Evolutionary conservation across 2,797 vertebrate genomes (phyloP).

Genomic region (Eptatretus atami): DNA sequence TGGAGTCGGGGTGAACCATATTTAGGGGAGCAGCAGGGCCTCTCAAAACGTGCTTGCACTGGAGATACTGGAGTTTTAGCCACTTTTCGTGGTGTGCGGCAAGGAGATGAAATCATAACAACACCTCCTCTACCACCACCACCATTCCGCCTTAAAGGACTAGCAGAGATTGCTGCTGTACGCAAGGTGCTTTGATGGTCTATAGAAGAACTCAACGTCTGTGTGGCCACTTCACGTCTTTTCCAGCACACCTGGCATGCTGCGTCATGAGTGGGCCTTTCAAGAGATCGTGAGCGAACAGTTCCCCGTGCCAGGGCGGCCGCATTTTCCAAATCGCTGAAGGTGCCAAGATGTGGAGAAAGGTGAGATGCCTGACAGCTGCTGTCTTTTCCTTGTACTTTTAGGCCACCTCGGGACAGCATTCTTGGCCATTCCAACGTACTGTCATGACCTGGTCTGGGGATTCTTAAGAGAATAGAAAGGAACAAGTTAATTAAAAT

Average conservation of each 20-base stretch:
- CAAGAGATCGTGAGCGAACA: constrained; percentile 10
- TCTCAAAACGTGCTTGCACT: constrained; percentile 79
- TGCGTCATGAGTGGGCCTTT: constrained; percentile 48
- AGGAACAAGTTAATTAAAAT: too few species aligned
- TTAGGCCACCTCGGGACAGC: too few species aligned
- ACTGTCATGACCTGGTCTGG: too few species aligned
- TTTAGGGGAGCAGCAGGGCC: constrained; percentile 64
- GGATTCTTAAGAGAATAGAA: too few species aligned
- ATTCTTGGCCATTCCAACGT: too few species aligned
- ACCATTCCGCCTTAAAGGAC: too few species aligned
- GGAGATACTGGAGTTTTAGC: constrained; percentile 28
- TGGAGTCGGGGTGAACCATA: constrained; percentile 83
- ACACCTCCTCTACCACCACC: neutral
- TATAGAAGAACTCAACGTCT: constrained; percentile 20
- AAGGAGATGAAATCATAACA: neutral
- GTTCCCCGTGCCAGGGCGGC: neutral
- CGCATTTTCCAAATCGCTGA: too few species aligned
- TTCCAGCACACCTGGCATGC: constrained; percentile 46
- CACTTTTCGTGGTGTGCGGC: neutral
- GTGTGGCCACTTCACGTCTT: constrained; percentile 16
- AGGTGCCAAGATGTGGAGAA: too few species aligned
- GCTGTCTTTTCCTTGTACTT: too few species aligned
- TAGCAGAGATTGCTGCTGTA: too few species aligned
- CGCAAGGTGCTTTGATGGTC: too few species aligned
- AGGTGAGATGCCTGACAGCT: too few species aligned